Conservation (phyloP, 2,888 invertebrate genomes). For the Protonemura montana region DNA sequence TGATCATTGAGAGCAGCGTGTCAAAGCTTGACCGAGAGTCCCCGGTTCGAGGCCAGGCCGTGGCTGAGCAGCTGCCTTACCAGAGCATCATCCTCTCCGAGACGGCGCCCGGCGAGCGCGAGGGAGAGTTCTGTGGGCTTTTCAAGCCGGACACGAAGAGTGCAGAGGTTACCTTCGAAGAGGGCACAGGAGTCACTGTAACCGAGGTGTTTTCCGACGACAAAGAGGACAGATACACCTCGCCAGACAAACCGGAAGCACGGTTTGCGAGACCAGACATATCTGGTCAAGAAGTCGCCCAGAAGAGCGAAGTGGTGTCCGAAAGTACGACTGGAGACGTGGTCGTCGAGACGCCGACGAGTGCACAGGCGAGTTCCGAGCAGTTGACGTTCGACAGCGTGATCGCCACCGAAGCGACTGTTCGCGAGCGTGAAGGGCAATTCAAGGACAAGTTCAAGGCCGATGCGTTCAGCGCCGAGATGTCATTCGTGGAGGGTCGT, state of each 20-base stretch:
- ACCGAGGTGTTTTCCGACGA: conserved; percentile 63
- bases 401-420: conserved; percentile 61
- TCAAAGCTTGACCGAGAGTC: conserved; percentile 60
- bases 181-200: conserved; percentile 57
- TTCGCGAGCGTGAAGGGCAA: conserved; percentile 57
- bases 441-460: conserved; percentile 58
- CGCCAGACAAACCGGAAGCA: conserved; percentile 56
- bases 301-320: conserved; percentile 56
- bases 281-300: conserved; percentile 60
- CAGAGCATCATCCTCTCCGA: conserved; percentile 62
- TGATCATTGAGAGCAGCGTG: conserved; percentile 60
- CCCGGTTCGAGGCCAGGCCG: conserved; percentile 59
- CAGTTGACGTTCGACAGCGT: conserved; percentile 65
- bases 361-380: conserved; percentile 56
- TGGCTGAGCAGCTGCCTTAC: conserved; percentile 63
- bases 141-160: conserved; percentile 57
- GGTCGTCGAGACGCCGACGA: conserved; percentile 55
- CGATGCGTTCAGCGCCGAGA: conserved; percentile 58
- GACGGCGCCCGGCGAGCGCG: conserved; percentile 57
- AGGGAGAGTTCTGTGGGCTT: conserved; percentile 58
- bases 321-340: conserved; percentile 57
- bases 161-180: conserved; percentile 59
- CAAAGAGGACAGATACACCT: conserved; percentile 56
- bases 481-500: conserved; percentile 60
- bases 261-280: conserved; percentile 58